Conservation (phyloP, 2,113 vertebrate species). For the Acanthochromis polyacanthus region DNA sequence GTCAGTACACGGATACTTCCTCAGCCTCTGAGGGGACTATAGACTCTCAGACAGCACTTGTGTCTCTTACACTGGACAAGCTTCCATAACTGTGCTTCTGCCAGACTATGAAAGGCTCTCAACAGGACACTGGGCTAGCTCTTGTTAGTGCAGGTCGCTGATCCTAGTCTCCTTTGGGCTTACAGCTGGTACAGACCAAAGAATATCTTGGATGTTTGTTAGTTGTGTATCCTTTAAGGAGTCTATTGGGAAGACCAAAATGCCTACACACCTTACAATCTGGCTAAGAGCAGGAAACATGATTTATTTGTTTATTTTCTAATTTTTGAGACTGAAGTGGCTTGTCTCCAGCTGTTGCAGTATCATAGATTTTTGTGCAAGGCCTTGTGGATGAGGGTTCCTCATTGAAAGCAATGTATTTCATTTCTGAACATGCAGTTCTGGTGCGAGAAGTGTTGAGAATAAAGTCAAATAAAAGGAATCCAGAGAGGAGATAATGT, state of each 20-base stretch:
- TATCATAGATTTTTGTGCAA: slow-evolving; percentile 13
- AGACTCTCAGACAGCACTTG: slow-evolving; percentile 47
- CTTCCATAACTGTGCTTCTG: slow-evolving; percentile 36
- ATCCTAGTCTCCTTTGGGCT: slow-evolving; percentile 59
- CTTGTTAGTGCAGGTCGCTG: slow-evolving; percentile 63
- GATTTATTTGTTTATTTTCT: neutral
- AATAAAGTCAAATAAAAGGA: neutral
- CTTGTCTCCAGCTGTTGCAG: slow-evolving; percentile 10
- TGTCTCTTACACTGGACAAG: slow-evolving; percentile 44
- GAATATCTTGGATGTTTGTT: slow-evolving; percentile 36
- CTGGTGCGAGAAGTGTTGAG: neutral
- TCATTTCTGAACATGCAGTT: neutral
- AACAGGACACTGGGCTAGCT: slow-evolving; percentile 52
- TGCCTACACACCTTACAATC: slow-evolving; percentile 17
- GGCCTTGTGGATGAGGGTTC: neutral
- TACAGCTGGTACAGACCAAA: slow-evolving; percentile 39
- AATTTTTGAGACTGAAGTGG: slow-evolving; percentile 15
- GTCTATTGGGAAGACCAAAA: slow-evolving; percentile 30
- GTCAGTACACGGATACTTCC: slow-evolving; percentile 47
- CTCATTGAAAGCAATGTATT: neutral
- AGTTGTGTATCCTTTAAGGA: slow-evolving; percentile 42
- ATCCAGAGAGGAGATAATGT: neutral
- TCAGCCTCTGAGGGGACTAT: slow-evolving; percentile 47
- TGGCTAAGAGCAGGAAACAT: neutral
- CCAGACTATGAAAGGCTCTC: slow-evolving; percentile 56